Conservation (phyloP, 1,140 invertebrate species). For the Zaprionus camerounensis region DNA sequence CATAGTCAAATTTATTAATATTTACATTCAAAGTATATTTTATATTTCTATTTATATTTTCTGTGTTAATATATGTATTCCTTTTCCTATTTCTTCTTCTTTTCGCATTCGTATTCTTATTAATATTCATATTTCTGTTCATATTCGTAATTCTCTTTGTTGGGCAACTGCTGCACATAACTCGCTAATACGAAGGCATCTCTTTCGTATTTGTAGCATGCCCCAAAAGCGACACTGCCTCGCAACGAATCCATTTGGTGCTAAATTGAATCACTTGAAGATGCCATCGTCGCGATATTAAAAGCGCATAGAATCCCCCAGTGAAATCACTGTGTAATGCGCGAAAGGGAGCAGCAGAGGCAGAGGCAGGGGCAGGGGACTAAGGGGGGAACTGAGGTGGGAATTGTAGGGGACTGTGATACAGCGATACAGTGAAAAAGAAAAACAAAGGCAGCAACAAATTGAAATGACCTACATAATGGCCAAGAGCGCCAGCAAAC, state of each 20-base stretch:
- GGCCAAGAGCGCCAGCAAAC: slow-evolving; percentile 46
- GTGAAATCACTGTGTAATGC: slow-evolving; percentile 57
- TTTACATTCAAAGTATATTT: neutral
- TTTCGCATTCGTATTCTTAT: neutral
- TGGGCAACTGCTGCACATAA: slow-evolving; percentile 7
- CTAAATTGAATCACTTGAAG: slow-evolving; percentile 81
- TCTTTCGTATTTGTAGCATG: slow-evolving; percentile 19
- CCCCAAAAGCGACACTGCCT: slow-evolving; percentile 43
- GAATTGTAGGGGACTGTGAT: neutral
- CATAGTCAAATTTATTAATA: neutral
- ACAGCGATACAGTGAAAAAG: slow-evolving; percentile 23
- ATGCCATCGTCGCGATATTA: slow-evolving; percentile 72
- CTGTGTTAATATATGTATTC: neutral
- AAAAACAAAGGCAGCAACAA: slow-evolving; percentile 41
- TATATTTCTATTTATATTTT: neutral
- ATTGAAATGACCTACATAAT: slow-evolving; percentile 56
- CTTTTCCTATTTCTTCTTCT: neutral
- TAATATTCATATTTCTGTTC: neutral
- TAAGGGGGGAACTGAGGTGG: neutral
- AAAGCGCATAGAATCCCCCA: slow-evolving; percentile 71
- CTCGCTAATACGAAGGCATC: slow-evolving; percentile 16
- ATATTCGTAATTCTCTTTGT: neutral
- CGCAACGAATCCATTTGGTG: slow-evolving; percentile 71
- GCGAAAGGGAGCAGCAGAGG: slow-evolving; percentile 11
- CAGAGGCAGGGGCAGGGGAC: neutral